A percentile compares a stretch with the other conserved stretches of the same genome.
phyloP scores from a whole-genome alignment of 2,888 invertebrate species.

The Drosophila aldrichi region DNA sequence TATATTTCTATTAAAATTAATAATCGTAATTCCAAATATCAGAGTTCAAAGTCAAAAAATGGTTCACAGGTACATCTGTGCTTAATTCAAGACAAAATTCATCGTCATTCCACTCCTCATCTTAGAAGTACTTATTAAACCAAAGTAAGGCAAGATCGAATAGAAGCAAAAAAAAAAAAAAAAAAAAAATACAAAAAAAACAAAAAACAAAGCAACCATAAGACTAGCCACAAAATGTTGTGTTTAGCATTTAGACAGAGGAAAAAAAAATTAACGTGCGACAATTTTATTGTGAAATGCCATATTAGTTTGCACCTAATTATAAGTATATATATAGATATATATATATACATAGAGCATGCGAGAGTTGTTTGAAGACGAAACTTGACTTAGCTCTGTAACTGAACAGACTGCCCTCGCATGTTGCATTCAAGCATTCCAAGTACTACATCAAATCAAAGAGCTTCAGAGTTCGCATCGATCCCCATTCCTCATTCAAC shows the following conservation, averaged over 20 bases:
- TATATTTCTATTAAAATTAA: neutral
- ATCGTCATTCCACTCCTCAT: slow-evolving; percentile 11
- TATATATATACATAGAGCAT: neutral
- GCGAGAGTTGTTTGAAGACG: neutral
- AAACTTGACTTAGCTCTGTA: neutral
- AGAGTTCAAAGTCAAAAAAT: neutral
- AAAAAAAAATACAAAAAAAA: slow-evolving; percentile 1
- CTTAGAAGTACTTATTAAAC: slow-evolving; percentile 2
- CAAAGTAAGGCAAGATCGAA: slow-evolving; percentile 1
- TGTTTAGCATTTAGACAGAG: slow-evolving; percentile 60
- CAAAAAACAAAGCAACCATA: slow-evolving; percentile 38
- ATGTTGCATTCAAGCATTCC: slow-evolving; percentile 28
- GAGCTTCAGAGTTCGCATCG: neutral
- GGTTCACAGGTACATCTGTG: neutral
- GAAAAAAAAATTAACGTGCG: slow-evolving; percentile 6
- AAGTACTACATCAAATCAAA: slow-evolving; percentile 3
- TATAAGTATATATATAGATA: slow-evolving; percentile 2
- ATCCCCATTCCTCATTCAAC: slow-evolving; percentile 1
- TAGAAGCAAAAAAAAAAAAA: slow-evolving; percentile 11
- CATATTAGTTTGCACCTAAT: slow-evolving; percentile 6
- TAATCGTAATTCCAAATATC: neutral
- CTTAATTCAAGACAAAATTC: slow-evolving; percentile 1
- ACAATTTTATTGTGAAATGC: slow-evolving; percentile 1
- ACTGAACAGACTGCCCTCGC: neutral
- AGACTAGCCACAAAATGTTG: slow-evolving; percentile 68